Evolutionary conservation across 2,113 vertebrate species (phyloP), one percentile per base, ranked within the genome.

Genomic region (Halcyon senegalensis): DNA sequence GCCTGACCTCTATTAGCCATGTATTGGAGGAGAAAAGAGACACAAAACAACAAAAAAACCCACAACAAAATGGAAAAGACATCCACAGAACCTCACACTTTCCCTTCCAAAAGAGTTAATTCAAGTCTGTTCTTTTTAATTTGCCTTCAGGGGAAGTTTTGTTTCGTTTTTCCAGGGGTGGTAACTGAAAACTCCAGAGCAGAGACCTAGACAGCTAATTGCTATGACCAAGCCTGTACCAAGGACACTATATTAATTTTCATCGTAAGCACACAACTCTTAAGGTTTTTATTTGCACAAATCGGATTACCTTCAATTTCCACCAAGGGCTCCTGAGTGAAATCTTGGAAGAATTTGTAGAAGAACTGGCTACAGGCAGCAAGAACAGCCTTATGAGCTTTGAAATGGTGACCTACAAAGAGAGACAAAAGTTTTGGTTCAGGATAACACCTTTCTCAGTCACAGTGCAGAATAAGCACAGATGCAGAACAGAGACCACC

Each of bases 281-380:
- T 46, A 77, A 87, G 25, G 30, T 9, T 70, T 74, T 80, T 18
- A 73, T 48, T 20, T 85, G 21, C 10, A 62, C 4, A 7, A 58
- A 14, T 35, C 35, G 16, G 39, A 63, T 82, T 98, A 99, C 99
- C 99, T 99, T 99, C 99, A 94, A 99, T 99, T 96, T 99, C 99
- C 93, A 99, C 99, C 90, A 99, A 98, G 35, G 99, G 99, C 93
- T 99, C 99, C 96, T 99, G 98, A 90, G 99, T 99, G 95, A 99
- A 99, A 95, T 99, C 99, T 79, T 99, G 99, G 95, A 99, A 99
- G 98, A 99, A 99, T 94, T 99, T 99, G 97, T 99, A 98, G 97
- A 99, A 99, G 97, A 99, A 99, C 96, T 99, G 99, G 97, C 99
- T 99, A 97, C 99, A 99, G 75, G 99, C 99, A 93, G 99, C 99